Evolutionary conservation across 2,888 invertebrate genomes (phyloP).

Genomic region (Balanococcus diminutus): DNA sequence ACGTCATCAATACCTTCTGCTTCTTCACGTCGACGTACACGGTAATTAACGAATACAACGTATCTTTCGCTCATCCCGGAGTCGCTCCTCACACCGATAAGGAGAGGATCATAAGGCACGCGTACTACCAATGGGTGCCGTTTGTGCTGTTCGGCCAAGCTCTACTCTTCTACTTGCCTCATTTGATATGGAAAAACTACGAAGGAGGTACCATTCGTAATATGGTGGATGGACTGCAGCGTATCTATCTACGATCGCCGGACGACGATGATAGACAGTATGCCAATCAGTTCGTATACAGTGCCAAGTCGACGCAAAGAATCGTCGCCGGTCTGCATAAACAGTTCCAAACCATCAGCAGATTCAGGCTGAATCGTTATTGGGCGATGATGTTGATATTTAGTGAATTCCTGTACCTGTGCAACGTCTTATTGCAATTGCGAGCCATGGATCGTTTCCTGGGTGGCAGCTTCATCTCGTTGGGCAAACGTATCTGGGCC

Average conservation of each 20-base stretch:
- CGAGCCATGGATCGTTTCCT: conserved; percentile 90
- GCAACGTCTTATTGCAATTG: conserved; percentile 83
- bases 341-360: conserved; percentile 56
- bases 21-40: conserved; percentile 94
- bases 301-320: conserved; percentile 39
- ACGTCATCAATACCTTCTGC: conserved; percentile 89
- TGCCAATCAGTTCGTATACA: not conserved
- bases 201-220: conserved; percentile 82
- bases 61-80: conserved; percentile 75
- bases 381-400: conserved; percentile 71
- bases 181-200: conserved; percentile 85
- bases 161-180: conserved; percentile 84
- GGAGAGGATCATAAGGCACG: conserved; percentile 83
- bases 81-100: conserved; percentile 78
- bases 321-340: conserved; percentile 45
- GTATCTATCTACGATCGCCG: conserved; percentile 54
- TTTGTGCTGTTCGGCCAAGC: conserved; percentile 92
- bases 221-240: conserved; percentile 77
- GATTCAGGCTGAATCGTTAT: conserved; percentile 56
- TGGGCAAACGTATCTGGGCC: conserved; percentile 80
- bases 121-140: conserved; percentile 96
- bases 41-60: conserved; percentile 74
- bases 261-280: conserved; percentile 54
- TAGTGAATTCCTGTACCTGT: conserved; percentile 82
- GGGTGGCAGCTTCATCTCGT: conserved; percentile 85